These are phyloP conservation scores for Trichacis sp. DNA, from an alignment of 2,888 invertebrate genomes.

Conservation along the genomic window DNA sequence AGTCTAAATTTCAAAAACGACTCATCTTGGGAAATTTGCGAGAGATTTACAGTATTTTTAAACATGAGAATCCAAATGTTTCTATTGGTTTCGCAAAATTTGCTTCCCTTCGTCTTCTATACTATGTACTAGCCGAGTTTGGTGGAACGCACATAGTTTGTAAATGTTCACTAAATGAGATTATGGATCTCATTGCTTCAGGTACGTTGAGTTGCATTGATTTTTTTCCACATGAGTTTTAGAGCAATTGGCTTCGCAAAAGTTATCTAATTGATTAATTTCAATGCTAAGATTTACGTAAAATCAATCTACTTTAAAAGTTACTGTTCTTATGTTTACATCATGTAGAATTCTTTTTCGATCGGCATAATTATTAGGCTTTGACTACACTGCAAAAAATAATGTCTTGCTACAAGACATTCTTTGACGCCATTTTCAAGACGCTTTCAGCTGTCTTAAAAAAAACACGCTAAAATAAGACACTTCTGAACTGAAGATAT, in stretches of 20 bases:
- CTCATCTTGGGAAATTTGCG: constrained; percentile 5
- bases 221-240: background rate
- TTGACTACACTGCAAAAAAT: too few relatives aligned
- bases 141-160: constrained; percentile 15
- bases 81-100: constrained; percentile 14
- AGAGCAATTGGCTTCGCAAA: background rate
- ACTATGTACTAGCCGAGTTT: constrained; percentile 11
- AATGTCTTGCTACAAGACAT: too few relatives aligned
- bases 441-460: too few relatives aligned
- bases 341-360: too few relatives aligned
- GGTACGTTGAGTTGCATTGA: background rate
- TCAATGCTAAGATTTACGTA: too few relatives aligned
- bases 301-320: too few relatives aligned
- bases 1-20: constrained; percentile 7
- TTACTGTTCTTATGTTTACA: too few relatives aligned
- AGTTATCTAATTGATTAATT: background rate
- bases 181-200: background rate
- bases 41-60: constrained; percentile 13
- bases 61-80: constrained; percentile 6
- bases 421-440: too few relatives aligned
- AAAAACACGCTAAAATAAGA: too few relatives aligned
- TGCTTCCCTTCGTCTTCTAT: background rate
- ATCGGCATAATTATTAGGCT: too few relatives aligned
- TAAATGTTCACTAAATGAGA: constrained; percentile 13
- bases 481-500: too few relatives aligned